A percentile compares a stretch with the other conserved stretches of the same genome.
Evolutionary conservation across 2,113 vertebrate species (phyloP).

Genomic region (Mobula birostris): DNA sequence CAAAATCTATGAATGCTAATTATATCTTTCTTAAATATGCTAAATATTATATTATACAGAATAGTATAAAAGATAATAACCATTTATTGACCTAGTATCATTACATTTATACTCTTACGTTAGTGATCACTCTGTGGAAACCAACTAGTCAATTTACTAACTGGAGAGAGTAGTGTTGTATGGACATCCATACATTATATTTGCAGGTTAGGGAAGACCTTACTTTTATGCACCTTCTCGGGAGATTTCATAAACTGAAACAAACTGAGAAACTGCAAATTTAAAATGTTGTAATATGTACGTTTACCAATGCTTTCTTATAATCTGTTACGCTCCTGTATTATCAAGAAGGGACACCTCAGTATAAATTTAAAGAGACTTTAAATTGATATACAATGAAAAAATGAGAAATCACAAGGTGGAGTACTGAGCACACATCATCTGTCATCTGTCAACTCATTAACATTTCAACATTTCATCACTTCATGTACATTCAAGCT

Average conservation of each 20-base stretch:
- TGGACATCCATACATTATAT: background rate
- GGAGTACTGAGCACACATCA: background rate
- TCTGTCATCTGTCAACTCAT: background rate
- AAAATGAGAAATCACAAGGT: slow-evolving; percentile 25
- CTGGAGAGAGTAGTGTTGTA: background rate
- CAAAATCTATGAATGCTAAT: too few species aligned
- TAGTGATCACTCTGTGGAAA: background rate
- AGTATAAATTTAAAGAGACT: background rate
- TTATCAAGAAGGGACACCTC: background rate
- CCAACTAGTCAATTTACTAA: background rate
- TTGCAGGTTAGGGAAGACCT: background rate
- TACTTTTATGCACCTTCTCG: background rate
- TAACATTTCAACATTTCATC: background rate
- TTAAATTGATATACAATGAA: background rate
- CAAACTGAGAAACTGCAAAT: background rate
- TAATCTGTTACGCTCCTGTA: background rate
- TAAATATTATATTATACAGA: too few species aligned
- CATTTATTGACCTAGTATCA: too few species aligned
- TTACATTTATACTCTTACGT: background rate
- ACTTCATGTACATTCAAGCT: background rate
- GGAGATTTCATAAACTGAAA: background rate
- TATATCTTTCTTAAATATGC: too few species aligned
- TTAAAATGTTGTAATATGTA: background rate
- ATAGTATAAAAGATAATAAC: too few species aligned
- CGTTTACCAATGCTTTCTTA: background rate